Evolutionary conservation across 2,888 invertebrate species (phyloP).

Genomic region (Hydraecia micacea): DNA sequence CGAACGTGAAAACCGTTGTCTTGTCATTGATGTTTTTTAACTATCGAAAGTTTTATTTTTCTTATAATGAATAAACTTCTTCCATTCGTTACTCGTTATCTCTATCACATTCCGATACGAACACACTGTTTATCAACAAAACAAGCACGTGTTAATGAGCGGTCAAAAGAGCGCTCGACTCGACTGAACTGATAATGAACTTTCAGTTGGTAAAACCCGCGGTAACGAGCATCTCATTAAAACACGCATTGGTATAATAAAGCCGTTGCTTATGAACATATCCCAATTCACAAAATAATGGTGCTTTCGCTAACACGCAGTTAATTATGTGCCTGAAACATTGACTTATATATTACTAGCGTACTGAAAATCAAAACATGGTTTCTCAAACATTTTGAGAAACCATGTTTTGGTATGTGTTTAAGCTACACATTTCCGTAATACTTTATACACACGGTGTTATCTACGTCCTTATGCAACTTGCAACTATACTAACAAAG

Average conservation of each 20-base stretch:
- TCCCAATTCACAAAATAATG: constrained; percentile 30
- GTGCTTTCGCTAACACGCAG: constrained; percentile 37
- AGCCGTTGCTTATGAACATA: constrained; percentile 20
- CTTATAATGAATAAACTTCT: not conserved
- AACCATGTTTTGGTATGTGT: constrained; percentile 28
- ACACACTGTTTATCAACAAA: constrained; percentile 53
- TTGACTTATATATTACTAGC: too few species aligned
- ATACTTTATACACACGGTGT: constrained; percentile 57
- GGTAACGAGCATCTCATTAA: constrained; percentile 44
- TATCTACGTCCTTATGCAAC: constrained; percentile 73
- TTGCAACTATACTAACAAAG: constrained; percentile 72
- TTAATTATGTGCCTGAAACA: constrained; percentile 47
- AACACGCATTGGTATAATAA: constrained; percentile 12
- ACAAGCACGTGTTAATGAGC: constrained; percentile 49
- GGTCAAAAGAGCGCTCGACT: constrained; percentile 34
- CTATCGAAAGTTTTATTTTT: not conserved
- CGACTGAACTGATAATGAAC: constrained; percentile 14
- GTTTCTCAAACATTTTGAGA: constrained; percentile 1
- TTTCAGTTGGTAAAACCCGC: not conserved
- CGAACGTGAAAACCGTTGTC: not conserved
- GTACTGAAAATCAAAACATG: not conserved
- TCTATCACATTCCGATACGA: constrained; percentile 25
- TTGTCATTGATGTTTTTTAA: not conserved
- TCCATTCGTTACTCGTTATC: constrained; percentile 2
- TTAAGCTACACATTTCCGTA: constrained; percentile 64